Conservation (phyloP, 2,113 vertebrate genomes). For the Buteo buteo region DNA sequence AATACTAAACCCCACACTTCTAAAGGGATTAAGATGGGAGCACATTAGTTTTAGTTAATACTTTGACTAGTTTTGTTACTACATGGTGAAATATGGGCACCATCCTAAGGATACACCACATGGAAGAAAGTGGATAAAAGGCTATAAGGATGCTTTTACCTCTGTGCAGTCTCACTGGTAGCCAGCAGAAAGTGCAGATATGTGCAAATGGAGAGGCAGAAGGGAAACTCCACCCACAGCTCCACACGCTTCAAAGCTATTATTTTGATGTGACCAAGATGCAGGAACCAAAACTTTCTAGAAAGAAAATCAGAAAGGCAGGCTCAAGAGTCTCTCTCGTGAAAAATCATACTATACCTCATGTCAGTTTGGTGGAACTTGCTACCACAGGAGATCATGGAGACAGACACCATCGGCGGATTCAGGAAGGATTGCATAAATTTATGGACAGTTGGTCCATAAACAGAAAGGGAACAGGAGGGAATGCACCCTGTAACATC, state of each 20-base stretch:
- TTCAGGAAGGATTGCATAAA: background rate
- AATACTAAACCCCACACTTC: background rate
- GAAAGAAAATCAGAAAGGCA: background rate
- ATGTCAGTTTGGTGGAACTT: background rate
- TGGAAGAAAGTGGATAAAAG: background rate
- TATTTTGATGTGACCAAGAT: background rate
- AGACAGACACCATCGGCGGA: background rate
- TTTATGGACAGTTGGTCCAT: background rate
- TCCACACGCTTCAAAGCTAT: background rate
- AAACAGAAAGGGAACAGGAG: background rate
- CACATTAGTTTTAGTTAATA: background rate
- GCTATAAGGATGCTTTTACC: background rate
- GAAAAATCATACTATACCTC: background rate
- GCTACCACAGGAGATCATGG: background rate
- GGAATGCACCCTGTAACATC: background rate
- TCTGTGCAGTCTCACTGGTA: background rate
- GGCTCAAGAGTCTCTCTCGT: background rate
- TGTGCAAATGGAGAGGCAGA: background rate
- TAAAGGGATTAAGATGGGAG: background rate
- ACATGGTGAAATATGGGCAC: background rate
- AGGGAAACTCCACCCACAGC: background rate
- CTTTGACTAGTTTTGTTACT: background rate
- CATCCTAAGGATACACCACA: background rate
- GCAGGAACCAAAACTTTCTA: background rate
- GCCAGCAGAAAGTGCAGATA: background rate